Conservation (phyloP, 2,797 vertebrate species). For the Gallinago stenura region DNA sequence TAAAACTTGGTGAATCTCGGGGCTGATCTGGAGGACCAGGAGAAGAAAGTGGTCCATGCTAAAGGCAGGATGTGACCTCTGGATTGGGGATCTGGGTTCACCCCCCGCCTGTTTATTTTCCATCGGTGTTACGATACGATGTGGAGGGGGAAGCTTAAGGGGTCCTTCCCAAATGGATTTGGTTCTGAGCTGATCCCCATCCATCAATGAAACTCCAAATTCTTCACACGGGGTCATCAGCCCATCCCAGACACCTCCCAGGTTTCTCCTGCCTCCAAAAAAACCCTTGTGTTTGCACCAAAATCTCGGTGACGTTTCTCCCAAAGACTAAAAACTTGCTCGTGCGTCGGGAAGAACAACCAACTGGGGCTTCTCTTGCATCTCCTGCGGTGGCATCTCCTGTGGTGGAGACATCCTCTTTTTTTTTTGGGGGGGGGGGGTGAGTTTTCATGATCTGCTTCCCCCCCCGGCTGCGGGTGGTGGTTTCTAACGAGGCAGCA, state of each 20-base stretch:
- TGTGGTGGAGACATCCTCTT: not conserved
- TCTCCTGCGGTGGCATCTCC: too few species aligned
- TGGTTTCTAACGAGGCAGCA: not conserved
- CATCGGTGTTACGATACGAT: accelerated
- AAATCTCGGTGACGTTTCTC: not conserved
- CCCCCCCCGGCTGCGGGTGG: accelerated
- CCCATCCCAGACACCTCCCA: not conserved
- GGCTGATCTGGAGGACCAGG: not conserved
- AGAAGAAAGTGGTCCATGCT: not conserved
- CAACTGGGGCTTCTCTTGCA: not conserved
- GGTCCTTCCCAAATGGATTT: not conserved
- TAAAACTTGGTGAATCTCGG: accelerated
- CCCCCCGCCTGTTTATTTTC: not conserved
- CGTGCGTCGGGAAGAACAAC: accelerated
- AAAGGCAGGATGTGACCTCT: not conserved
- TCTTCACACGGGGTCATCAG: not conserved
- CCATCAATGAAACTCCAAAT: not conserved
- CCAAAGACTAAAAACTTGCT: not conserved
- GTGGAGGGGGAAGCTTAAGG: too few species aligned
- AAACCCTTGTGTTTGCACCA: too few species aligned
- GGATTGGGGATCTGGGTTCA: not conserved
- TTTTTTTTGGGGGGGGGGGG: not conserved
- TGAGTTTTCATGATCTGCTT: not conserved
- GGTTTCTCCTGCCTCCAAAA: not conserved
- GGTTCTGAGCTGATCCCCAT: not conserved